Base-by-base conservation (phyloP, 1,140 invertebrate genomes). In the Luehdorfia chinensis region DNA sequence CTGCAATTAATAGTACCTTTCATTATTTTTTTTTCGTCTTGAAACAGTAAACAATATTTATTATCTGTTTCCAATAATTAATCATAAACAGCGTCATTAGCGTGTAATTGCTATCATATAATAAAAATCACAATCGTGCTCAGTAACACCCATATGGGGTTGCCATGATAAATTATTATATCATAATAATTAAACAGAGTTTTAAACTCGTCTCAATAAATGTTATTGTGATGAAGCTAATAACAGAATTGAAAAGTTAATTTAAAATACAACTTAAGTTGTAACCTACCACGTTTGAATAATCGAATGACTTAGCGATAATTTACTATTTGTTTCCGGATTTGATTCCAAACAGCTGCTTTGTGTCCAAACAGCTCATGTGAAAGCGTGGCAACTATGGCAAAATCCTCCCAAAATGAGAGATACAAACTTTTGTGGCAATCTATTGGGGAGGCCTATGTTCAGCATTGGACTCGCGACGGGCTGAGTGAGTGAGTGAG, bases 81-180 rank as follows among this genome's bases (percentile, higher is more conserved):
- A 43, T 43, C 39, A 15, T 28, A 43, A 31, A 43, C 25, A 18
- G 9, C 39, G 1, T 43, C 39, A 30, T 43, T 43, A 43, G 13
- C 8, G 25, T 28, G 13, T 43, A 30, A 43, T 43, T 30, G 39
- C 25, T 18, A 30, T 9, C 15, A 11, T 6, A 30, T 30, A 43
- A 43, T 15, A 43, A 30, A 30, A 31, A 6, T 6, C 19, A 3
- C 19, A 6, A 8, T 43, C 39, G 39, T 43, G 39, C 25, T 16
- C 15, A 16, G 27, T 14, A 43, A 43, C 39, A 43, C 39, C 39
- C 39, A n/a, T n/a, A n/a, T 28, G 4, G 25, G 8, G 15, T 11
- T 43, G n/a, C 39, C 9, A 43, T 28, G 12, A 27, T 18, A 5
- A 27, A 15, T 16, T 41, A 41, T 27, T 28, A 12, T 11, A 28